A percentile compares a stretch with the other conserved stretches of the same genome.
Evolutionary conservation across 2,797 vertebrate species (phyloP).

Genomic region (Tenualosa thibaudeaui): DNA sequence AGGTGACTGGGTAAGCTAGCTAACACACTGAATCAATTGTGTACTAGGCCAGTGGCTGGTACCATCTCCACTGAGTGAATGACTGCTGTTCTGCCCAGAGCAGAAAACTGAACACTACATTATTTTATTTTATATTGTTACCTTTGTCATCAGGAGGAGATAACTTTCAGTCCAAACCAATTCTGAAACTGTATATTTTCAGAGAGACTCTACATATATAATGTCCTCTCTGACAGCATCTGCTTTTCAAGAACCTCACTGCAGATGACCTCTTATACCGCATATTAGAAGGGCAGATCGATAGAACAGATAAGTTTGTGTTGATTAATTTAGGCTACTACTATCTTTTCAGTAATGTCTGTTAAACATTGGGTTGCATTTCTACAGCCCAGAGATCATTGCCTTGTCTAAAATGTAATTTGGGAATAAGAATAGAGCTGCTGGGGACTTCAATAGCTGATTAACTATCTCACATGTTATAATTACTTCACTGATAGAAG

Average conservation of each 20-base stretch:
- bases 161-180: not conserved
- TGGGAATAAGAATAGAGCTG: not conserved
- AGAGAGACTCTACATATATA: not conserved
- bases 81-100: not conserved
- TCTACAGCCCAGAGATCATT: not conserved
- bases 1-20: not conserved
- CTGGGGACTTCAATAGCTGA: not conserved
- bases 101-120: not conserved
- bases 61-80: not conserved
- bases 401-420: not conserved
- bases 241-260: not conserved
- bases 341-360: not conserved
- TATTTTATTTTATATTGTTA: not conserved
- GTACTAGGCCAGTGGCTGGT: not conserved
- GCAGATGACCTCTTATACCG: not conserved
- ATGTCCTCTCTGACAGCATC: not conserved
- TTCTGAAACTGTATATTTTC: not conserved
- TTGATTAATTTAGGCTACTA: not conserved
- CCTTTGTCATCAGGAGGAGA: not conserved
- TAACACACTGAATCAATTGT: conserved; percentile 2
- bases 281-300: not conserved
- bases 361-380: not conserved
- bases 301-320: not conserved
- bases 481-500: not conserved
- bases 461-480: not conserved